Base-by-base conservation (phyloP, 2,888 invertebrate species). In the Tinea trinotella region DNA sequence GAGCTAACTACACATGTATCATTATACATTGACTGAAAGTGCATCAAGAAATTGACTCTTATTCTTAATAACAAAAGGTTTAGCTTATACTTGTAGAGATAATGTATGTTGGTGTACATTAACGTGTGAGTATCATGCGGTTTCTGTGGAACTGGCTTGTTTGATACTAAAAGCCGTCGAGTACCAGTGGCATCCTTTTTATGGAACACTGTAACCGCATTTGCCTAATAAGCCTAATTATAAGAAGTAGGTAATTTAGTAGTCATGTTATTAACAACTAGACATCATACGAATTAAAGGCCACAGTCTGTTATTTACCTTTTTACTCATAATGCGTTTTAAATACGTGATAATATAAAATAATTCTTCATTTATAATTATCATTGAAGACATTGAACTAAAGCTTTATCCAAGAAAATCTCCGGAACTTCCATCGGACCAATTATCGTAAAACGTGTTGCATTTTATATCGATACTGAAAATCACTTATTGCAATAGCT, bases 381-480 rank as follows among this genome's bases (percentile, higher is more conserved):
- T n/a, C n/a, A n/a, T n/a, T n/a, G n/a, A n/a, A n/a, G n/a, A n/a
- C n/a, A n/a, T n/a, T n/a, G n/a, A n/a, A n/a, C n/a, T n/a, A n/a
- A n/a, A n/a, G n/a, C 13, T 40, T 40, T n/a, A 40, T 40, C 13
- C 2, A 40, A 40, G 40, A 15, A 40, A 40, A 40, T 7, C 10
- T n/a, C 2, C 40, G 10, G 13, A 12, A 2, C 5, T 15, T 9
- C 7, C 18, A 7, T 46, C 3, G 19, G 1, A 4, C 18, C 46
- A 46, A 46, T 46, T 46, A 46, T 46, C 46, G 19, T 19, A 19
- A 46, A 46, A 19, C 46, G 3, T 46, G 18, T 46, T 24, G 13
- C n/a, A n/a, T n/a, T 50, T 22, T 50, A 24, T 46, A 19, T 50
- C 50, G 50, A 50, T 50, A 24, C 50, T 50, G n/a, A 50, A 50